Conservation (phyloP, 2,113 vertebrate species). For the Misgurnus anguillicaudatus region DNA sequence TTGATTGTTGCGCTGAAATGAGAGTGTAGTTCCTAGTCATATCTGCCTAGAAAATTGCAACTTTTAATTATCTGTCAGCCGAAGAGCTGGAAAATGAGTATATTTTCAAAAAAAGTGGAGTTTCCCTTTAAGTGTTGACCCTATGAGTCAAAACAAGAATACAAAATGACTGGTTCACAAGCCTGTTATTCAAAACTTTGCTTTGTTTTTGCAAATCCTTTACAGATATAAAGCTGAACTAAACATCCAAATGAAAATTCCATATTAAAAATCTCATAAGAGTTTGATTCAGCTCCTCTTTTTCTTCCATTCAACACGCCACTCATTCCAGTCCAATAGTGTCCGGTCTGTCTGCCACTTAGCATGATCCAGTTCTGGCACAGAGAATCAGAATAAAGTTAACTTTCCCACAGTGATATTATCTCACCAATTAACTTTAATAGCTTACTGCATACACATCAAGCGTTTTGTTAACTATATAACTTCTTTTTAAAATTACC, state of each 20-base stretch:
- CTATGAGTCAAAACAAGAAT: not conserved
- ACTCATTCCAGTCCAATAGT: constrained; percentile 84
- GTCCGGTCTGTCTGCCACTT: constrained; percentile 81
- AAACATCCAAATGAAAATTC: not conserved
- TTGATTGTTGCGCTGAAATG: no score
- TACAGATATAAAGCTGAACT: no score
- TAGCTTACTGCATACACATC: not conserved
- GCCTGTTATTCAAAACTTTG: constrained; percentile 1
- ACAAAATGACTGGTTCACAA: not conserved
- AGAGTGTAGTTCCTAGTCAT: no score
- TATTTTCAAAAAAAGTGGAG: no score
- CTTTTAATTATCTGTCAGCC: no score
- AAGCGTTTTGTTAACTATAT: not conserved
- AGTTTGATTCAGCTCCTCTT: constrained; percentile 60
- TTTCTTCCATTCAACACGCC: constrained; percentile 80
- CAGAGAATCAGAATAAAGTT: constrained; percentile 20
- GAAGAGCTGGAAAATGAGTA: no score
- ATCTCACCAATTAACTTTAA: not conserved
- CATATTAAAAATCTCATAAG: not conserved
- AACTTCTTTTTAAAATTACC: constrained; percentile 57
- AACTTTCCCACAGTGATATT: not conserved
- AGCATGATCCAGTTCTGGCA: constrained; percentile 70
- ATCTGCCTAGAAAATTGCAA: no score
- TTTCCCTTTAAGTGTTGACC: no score
- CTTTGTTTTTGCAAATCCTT: not conserved